These are phyloP conservation scores for Drosophila histrio DNA, from an alignment of 2,888 invertebrate genomes.

Conservation along the genomic window DNA sequence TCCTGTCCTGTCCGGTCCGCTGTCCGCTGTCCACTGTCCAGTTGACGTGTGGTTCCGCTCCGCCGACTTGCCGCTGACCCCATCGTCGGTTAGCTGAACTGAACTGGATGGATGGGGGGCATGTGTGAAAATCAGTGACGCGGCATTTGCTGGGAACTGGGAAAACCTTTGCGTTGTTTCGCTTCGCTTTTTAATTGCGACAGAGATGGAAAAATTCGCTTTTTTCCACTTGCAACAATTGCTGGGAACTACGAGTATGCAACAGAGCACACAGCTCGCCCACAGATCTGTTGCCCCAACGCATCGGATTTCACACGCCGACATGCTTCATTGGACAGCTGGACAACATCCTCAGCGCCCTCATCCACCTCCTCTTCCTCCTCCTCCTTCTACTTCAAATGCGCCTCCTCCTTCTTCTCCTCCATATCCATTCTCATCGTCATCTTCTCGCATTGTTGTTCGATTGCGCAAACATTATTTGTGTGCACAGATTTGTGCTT, in stretches of 20 bases:
- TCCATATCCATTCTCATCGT: constrained; percentile 10
- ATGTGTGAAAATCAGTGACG: constrained; percentile 75
- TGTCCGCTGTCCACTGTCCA: too few species aligned
- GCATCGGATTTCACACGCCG: constrained; percentile 67
- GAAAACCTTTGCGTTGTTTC: constrained; percentile 55
- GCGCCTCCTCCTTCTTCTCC: background rate
- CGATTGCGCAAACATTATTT: constrained; percentile 77
- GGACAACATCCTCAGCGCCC: constrained; percentile 26
- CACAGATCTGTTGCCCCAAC: background rate
- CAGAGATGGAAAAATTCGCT: constrained; percentile 58
- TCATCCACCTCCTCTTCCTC: background rate
- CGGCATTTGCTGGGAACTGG: constrained; percentile 75
- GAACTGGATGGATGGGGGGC: background rate
- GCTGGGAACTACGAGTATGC: constrained; percentile 55
- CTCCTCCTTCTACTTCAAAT: too few species aligned
- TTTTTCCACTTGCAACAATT: constrained; percentile 60
- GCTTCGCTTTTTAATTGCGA: constrained; percentile 69
- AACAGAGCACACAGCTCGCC: constrained; percentile 5
- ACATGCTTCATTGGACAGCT: constrained; percentile 72
- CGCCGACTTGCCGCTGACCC: constrained; percentile 57
- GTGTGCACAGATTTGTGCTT: constrained; percentile 51
- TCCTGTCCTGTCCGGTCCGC: too few species aligned
- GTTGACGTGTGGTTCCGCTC: constrained; percentile 79
- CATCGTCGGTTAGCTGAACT: constrained; percentile 8
- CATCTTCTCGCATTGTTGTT: constrained; percentile 56